These are phyloP conservation scores for Drosophila nigritarsus DNA, from an alignment of 2,888 invertebrate genomes.

Conservation along the genomic window DNA sequence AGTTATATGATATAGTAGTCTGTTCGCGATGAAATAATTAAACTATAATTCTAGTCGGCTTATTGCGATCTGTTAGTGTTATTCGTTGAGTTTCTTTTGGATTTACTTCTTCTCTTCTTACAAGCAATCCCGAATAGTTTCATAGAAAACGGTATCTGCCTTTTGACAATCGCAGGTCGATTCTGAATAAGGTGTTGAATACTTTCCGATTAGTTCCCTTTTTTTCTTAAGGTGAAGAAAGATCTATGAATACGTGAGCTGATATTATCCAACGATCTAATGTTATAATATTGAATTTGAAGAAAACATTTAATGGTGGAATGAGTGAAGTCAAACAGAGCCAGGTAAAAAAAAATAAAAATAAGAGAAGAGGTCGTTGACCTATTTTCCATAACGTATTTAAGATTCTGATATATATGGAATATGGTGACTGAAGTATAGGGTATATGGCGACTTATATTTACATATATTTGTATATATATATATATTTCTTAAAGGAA, in stretches of 20 bases:
- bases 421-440: neutral
- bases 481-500: neutral
- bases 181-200: slow-evolving; percentile 20
- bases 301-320: neutral
- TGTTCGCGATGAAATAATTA: neutral
- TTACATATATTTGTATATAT: too few species aligned
- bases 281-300: neutral
- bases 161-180: slow-evolving; percentile 6
- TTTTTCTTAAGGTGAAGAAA: neutral
- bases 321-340: neutral
- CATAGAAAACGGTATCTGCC: neutral
- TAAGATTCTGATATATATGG: too few species aligned
- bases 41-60: neutral
- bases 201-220: neutral
- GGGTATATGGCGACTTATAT: neutral
- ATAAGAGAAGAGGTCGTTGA: neutral
- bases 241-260: neutral
- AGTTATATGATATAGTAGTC: neutral
- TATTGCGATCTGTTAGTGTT: neutral
- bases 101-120: neutral
- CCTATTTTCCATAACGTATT: neutral
- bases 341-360: neutral
- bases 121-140: neutral
- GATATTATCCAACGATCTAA: slow-evolving; percentile 11
- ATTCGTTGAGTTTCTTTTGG: neutral